Evolutionary conservation across 1,140 invertebrate species (phyloP), one percentile per base, ranked within the genome.

Genomic region (Penaeus indicus): DNA sequence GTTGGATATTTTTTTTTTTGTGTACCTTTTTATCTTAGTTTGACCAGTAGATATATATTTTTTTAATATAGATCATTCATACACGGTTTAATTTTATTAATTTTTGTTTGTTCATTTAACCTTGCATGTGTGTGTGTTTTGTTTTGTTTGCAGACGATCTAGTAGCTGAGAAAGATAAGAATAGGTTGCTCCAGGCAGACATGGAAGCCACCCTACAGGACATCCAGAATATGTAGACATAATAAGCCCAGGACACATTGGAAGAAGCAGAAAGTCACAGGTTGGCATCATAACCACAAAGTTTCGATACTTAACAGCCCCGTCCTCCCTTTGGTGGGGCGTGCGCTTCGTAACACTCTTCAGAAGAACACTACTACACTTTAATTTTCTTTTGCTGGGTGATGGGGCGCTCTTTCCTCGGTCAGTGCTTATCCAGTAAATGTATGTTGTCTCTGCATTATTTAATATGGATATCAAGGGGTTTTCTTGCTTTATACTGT

Each of bases 161-260:
- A 93, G 94, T 98, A 93, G 94, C 95, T 92, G 97, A 98, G 95
- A 97, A 97, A 94, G 97, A 97, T 94, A 97, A 98, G 95, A 98
- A 97, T 95, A 98, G 98, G 95, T 94, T 97, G 93, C 96, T 99
- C 92, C 96, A 98, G 94, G 97, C 98, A 93, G 99, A 99, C 94
- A 99, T 99, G 97, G 98, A 99, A 94, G 96, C 97, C 92, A 99
- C 98, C 92, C 96, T 99, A 94, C 97, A 99, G 95, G 98, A 99
- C 95, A 98, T 99, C 94, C 98, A 99, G 95, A 99, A 98, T 94
- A 98, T 99, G 97, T 99, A 97, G 96, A 89, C 75, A 75, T 64
- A 42, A 85, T 47, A 78, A 84, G 42, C 89, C 84, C 60, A 81
- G 62, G 62, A 61, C 80, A 69, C 63, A 87, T 77, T 83, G 84